Base-by-base conservation (phyloP, 2,888 invertebrate genomes). In the Allophyes oxyacanthae region DNA sequence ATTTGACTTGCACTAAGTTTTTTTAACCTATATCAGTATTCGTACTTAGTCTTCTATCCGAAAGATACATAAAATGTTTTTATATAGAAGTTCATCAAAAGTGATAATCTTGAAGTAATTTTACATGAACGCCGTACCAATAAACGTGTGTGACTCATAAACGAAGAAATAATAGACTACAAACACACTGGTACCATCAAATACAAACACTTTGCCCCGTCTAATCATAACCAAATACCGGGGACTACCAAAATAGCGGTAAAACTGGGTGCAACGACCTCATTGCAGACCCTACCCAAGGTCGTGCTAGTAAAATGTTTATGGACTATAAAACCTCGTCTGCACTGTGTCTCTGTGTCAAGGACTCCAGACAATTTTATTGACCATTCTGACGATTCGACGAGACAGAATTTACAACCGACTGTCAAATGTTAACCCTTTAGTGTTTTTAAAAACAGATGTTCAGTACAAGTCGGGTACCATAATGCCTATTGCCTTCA, bases 271-370 rank as follows among this genome's bases (percentile, higher is more conserved):
- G 92, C 93, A 94, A 88, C 89, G 91, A 91, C 91, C 93, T 88
- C 89, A 86, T 84, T 92, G 92, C 91, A 93, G 89, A 91, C 92
- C 92, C 91, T 88, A 89, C 83, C 74, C 92, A 92, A 93, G 94
- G 93, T 90, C 90, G 91, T 63, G 91, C 91, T 92, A 93, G 93
- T 93, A 93, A 93, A 94, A 92, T 92, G 92, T 94, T 93, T 93
- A 94, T 94, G 89, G 92, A 82, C 92, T 91, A 93, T 94, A 94
- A 94, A 83, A 93, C 88, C 88, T 86, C 90, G 91, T 90, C 90
- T 90, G 87, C 86, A 88, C 83, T 85, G 88, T 90, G 92, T 92
- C 91, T 92, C 87, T 92, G 80, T 93, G 94, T 93, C 94, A 94
- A 93, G 94, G 92, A 87, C 91, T 87, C 87, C 82, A 91, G 90